Conservation (phyloP, 2,888 invertebrate species). For the Drosophila limbata region DNA sequence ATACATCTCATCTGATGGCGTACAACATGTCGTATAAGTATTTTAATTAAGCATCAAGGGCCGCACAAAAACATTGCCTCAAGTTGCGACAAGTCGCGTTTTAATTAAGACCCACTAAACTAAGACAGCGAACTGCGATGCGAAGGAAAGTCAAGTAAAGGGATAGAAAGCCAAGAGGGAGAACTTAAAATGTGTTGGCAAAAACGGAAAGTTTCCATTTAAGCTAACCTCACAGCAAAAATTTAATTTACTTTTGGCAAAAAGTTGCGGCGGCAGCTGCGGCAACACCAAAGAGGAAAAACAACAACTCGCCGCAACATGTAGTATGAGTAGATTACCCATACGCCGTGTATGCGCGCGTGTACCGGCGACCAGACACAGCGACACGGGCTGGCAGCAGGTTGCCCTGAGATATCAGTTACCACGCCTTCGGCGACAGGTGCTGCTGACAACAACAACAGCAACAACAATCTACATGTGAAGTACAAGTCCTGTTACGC, state of each 20-base stretch:
- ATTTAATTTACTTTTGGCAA: slow-evolving; percentile 74
- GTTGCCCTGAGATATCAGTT: slow-evolving; percentile 63
- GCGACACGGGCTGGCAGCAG: slow-evolving; percentile 17
- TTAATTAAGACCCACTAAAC: slow-evolving; percentile 76
- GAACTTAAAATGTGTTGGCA: slow-evolving; percentile 41
- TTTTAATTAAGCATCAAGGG: slow-evolving; percentile 80
- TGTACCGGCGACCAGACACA: slow-evolving; percentile 5
- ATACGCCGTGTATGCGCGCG: slow-evolving; percentile 42
- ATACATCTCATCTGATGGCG: slow-evolving; percentile 57
- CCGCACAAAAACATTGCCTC: slow-evolving; percentile 63
- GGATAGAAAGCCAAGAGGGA: not conserved
- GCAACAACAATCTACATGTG: slow-evolving; percentile 30
- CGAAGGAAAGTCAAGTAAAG: not conserved
- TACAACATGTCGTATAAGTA: slow-evolving; percentile 79
- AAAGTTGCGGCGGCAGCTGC: slow-evolving; percentile 76
- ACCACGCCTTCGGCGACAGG: slow-evolving; percentile 70
- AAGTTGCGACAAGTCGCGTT: slow-evolving; percentile 68
- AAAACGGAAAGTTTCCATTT: slow-evolving; percentile 71
- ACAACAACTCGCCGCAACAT: slow-evolving; percentile 28
- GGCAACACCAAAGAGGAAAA: slow-evolving; percentile 23
- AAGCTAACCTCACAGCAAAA: slow-evolving; percentile 70
- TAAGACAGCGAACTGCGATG: slow-evolving; percentile 45
- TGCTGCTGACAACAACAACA: slow-evolving; percentile 48
- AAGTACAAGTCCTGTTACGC: slow-evolving; percentile 19
- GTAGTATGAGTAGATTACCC: slow-evolving; percentile 43